Base-by-base conservation (phyloP, 1,140 invertebrate genomes). In the Trigoniulus corallinus region DNA sequence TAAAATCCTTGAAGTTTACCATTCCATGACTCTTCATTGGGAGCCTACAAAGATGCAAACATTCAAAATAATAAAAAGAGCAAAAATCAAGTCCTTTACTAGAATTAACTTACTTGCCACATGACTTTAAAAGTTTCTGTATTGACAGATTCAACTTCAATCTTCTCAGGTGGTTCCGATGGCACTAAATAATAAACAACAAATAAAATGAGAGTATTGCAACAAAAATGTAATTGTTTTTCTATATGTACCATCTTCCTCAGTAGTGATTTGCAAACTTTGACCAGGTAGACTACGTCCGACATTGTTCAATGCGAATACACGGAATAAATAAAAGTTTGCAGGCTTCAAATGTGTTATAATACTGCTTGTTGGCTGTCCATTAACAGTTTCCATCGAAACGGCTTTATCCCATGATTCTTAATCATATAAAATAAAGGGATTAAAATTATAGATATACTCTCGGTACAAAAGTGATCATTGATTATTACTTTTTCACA, bases 71-170 rank as follows among this genome's bases (percentile, higher is more conserved):
- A 34, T 15, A 34, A 7, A 34, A 15, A 7, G 15, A 34, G 7
- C 7, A 34, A 7, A 15, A 34, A 34, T 7, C 15, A 34, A 34
- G 7, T 34, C 29, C 7, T 7, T 34, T 4, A 24, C 13, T 18
- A 34, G 22, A 10, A 24, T 21, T 7, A 10, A 44, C 12, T 13
- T 48, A 48, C 47, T 29, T 48, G 29, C 88, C 88, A 95, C 26
- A 76, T 83, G 12, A 94, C 80, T 54, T 81, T 76, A 26, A 96
- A 72, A 61, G 91, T 84, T 1, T 87, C 88, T 23, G 88, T 89
- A 58, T 84, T 85, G 59, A 85, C 79, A 1, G 89, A 77, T 64
- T 87, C 84, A n/a, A 85, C 84, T 56, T 81, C 74, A 22, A 95
- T 78, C 58, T 88, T 81, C 53, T 79, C 60, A 2, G 91, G 88